Evolutionary conservation across 2,113 vertebrate genomes (phyloP).

Genomic region (Calypte anna): DNA sequence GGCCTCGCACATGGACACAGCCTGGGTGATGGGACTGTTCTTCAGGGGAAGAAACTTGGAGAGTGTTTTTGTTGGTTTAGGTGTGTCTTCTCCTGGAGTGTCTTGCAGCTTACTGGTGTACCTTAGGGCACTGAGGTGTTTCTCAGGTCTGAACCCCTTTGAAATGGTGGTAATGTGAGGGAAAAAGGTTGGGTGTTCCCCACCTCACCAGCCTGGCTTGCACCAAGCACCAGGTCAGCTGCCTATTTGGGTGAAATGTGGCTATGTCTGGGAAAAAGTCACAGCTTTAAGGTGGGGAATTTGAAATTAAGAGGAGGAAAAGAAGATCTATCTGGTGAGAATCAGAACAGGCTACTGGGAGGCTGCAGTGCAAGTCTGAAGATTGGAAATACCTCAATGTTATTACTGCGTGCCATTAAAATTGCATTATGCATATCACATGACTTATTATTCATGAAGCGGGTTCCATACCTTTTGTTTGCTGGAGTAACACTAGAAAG

Average conservation of each 20-base stretch:
- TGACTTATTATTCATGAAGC: slow-evolving; percentile 86
- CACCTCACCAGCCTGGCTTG: accelerated
- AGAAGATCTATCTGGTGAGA: slow-evolving; percentile 49
- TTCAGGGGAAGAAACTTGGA: accelerated
- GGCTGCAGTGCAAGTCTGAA: slow-evolving; percentile 70
- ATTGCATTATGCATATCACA: slow-evolving; percentile 83
- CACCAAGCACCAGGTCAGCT: accelerated
- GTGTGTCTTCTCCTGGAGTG: not conserved
- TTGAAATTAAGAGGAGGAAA: not conserved
- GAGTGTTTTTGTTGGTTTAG: not conserved
- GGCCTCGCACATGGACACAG: accelerated
- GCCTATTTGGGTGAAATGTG: not conserved
- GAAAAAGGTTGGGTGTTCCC: not conserved
- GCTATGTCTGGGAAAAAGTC: not conserved
- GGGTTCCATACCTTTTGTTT: slow-evolving; percentile 82
- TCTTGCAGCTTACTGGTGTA: not conserved
- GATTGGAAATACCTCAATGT: slow-evolving; percentile 80
- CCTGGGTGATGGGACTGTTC: too few species aligned
- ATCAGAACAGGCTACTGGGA: slow-evolving; percentile 81
- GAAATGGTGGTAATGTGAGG: accelerated
- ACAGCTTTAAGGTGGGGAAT: not conserved
- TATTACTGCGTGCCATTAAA: slow-evolving; percentile 82
- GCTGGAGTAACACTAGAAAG: slow-evolving; percentile 82
- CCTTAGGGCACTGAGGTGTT: not conserved
- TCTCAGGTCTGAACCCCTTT: not conserved